Conservation (phyloP, 2,113 vertebrate species). For the Panthera uncia region DNA sequence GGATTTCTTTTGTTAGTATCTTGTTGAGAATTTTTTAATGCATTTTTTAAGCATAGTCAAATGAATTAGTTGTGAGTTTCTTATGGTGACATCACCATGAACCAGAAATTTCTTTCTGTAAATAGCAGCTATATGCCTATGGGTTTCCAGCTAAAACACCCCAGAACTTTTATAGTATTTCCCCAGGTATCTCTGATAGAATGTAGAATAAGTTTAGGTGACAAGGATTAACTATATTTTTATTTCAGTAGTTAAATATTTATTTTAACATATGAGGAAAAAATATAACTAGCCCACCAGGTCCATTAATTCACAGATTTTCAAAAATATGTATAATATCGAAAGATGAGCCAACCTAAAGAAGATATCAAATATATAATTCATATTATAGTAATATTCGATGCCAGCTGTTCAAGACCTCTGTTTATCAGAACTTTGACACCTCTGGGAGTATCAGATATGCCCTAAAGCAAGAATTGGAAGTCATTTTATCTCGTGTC, state of each 20-base stretch:
- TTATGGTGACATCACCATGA: neutral
- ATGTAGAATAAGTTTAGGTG: neutral
- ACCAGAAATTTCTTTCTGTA: neutral
- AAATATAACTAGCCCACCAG: neutral
- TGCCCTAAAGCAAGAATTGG: neutral
- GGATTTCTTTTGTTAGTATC: too few relatives aligned
- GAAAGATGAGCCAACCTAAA: neutral
- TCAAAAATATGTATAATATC: neutral
- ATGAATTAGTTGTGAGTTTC: neutral
- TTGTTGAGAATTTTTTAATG: neutral
- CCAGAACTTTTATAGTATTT: neutral
- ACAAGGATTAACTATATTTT: neutral
- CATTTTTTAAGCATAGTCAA: neutral
- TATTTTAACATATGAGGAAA: slow-evolving; percentile 15
- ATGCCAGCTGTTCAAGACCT: neutral
- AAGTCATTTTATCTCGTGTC: neutral
- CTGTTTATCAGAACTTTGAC: neutral
- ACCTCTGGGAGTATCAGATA: neutral
- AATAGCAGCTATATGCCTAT: neutral
- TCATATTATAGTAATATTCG: neutral
- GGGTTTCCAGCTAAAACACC: neutral
- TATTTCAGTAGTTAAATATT: neutral
- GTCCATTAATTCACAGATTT: neutral
- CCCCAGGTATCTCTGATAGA: neutral
- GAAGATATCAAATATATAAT: neutral